Evolutionary conservation across 2,113 vertebrate species (phyloP), one percentile per base, ranked within the genome.

Genomic region (Podocnemis expansa): DNA sequence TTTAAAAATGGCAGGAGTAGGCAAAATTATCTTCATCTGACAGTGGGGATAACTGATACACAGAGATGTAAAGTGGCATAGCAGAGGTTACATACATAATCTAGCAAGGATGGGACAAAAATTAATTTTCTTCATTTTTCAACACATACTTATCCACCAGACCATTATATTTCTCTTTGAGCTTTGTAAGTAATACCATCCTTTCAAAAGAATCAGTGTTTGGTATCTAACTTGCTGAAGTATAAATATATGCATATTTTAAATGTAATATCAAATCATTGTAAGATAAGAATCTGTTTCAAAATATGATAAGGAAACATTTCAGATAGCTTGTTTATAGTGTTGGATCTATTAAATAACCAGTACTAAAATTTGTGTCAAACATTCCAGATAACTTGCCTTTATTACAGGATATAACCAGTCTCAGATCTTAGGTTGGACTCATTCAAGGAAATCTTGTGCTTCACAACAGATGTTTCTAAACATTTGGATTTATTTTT

Each of bases 401-500:
- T 82, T 27, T 16, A 17, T n/a, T 22, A 21, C 1, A 31, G 89
- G 88, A 83, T 55, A 82, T 94, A 94, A 82, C 85, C 92, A 92
- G 56, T 76, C 58, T 27, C 85, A 78, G 80, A 56, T 91, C 80
- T 41, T 89, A 89, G 95, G 85, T 79, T 63, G 79, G 92, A 83
- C 91, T 94, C 89, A 41, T 91, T 89, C 92, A 91, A 82, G 95
- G 91, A 94, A 92, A 91, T 52, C 88, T 75, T 45, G 54, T 87
- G 87, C 97, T 95, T 91, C 88, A 73, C 94, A 94, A 73, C 96
- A 97, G 96, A 97, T 97, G 97, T 96, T 97, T 70, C 89, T 85
- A 94, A 96, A 97, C 85, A 95, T 95, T 97, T 89, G 96, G 95
- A 95, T 97, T 97, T 94, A 93, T 95, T 96, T 98, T 82, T 97